These are phyloP conservation scores for Euthynnus affinis DNA, from an alignment of 2,797 vertebrate genomes.

Conservation along the genomic window DNA sequence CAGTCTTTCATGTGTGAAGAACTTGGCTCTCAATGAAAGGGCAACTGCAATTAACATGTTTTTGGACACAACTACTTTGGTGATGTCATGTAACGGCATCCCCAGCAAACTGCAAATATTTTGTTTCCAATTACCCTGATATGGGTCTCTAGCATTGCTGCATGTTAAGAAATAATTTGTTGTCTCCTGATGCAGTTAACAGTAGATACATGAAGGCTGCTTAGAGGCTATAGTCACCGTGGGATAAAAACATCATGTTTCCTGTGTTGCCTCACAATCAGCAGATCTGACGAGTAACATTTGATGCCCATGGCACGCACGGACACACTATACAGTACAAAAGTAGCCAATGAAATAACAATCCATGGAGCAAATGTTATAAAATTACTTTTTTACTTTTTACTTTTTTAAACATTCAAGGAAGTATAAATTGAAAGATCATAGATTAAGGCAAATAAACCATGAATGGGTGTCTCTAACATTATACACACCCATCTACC, in stretches of 20 bases:
- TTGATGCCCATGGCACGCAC: not conserved
- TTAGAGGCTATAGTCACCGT: not conserved
- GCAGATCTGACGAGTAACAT: not conserved
- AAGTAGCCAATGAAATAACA: not conserved
- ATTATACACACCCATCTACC: no score
- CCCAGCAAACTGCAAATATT: slow-evolving; percentile 23
- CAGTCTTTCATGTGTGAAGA: slow-evolving; percentile 62
- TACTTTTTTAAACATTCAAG: not conserved
- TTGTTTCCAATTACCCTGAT: slow-evolving; percentile 30
- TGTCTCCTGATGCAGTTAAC: not conserved
- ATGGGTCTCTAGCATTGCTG: slow-evolving; percentile 41
- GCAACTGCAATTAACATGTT: slow-evolving; percentile 61
- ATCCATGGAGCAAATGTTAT: not conserved
- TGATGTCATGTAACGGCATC: slow-evolving; percentile 64
- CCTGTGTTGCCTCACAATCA: not conserved
- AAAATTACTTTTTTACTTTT: not conserved
- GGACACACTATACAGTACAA: not conserved
- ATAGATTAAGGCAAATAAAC: not conserved
- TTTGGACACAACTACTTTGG: slow-evolving; percentile 45
- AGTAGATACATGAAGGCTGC: not conserved
- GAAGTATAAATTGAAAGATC: no score
- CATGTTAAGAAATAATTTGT: slow-evolving; percentile 31
- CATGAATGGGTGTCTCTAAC: not conserved
- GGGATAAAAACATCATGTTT: not conserved
- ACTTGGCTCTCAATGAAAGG: slow-evolving; percentile 68